phyloP scores from a whole-genome alignment of 2,113 vertebrate species.

The Callipepla squamata region DNA sequence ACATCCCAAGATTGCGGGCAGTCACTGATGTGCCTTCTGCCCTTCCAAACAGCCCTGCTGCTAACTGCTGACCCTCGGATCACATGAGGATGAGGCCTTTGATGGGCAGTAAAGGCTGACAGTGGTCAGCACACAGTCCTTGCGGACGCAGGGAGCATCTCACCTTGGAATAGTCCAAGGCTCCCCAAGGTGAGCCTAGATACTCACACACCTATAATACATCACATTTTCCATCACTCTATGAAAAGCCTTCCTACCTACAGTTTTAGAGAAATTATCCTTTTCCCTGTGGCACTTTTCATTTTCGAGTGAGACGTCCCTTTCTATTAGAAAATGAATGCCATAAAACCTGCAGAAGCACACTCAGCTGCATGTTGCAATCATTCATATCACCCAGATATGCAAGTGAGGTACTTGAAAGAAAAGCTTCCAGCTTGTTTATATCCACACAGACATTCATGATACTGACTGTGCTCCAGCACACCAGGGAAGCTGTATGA shows the following conservation, averaged over 20 bases:
- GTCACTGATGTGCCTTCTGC: background rate
- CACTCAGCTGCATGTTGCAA: background rate
- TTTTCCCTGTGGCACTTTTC: background rate
- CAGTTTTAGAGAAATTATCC: background rate
- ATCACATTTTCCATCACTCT: background rate
- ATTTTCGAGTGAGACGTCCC: background rate
- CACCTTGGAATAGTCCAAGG: background rate
- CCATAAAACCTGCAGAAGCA: background rate
- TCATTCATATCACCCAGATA: background rate
- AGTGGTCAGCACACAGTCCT: background rate
- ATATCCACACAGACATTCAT: background rate
- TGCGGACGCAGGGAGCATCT: background rate
- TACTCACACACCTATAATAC: background rate
- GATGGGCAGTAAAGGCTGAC: background rate
- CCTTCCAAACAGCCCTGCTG: background rate
- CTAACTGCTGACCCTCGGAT: background rate
- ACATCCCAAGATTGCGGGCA: background rate
- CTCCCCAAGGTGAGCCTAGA: background rate
- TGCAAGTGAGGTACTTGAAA: background rate
- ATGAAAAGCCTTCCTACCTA: rapidly evolving
- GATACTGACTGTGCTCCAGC: background rate
- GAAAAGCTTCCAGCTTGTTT: background rate
- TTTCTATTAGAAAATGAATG: background rate
- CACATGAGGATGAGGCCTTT: background rate
- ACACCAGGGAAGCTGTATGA: background rate